Evolutionary conservation across 2,797 vertebrate genomes (phyloP).

Genomic region (Tarsius wallacei): DNA sequence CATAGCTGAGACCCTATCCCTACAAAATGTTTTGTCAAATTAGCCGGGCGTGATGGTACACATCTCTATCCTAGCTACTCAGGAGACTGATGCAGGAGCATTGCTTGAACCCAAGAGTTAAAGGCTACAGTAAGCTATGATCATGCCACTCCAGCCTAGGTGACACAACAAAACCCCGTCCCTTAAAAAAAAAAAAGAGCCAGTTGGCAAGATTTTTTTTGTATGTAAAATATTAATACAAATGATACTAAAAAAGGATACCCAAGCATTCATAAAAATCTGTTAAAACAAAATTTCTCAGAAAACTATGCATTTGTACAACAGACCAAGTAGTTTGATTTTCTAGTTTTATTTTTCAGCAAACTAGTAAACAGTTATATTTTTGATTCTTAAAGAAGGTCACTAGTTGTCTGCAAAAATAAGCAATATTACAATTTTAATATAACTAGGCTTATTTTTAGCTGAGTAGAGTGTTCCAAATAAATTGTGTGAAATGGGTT

Average conservation of each 20-base stretch:
- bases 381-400: slow-evolving; percentile 75
- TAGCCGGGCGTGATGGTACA: too few relatives aligned
- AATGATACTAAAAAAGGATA: neutral
- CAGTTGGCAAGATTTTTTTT: slow-evolving; percentile 11
- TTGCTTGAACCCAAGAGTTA: too few relatives aligned
- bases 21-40: too few relatives aligned
- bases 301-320: slow-evolving; percentile 54
- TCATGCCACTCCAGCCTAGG: too few relatives aligned
- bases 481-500: slow-evolving; percentile 65
- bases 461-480: slow-evolving; percentile 46
- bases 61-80: too few relatives aligned
- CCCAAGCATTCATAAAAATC: neutral
- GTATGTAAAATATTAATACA: slow-evolving; percentile 41
- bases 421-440: slow-evolving; percentile 54
- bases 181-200: slow-evolving; percentile 43
- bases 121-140: too few relatives aligned
- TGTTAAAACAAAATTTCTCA: slow-evolving; percentile 23
- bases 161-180: too few relatives aligned
- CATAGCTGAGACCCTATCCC: too few relatives aligned
- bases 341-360: slow-evolving; percentile 66
- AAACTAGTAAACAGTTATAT: slow-evolving; percentile 65
- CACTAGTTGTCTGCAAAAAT: slow-evolving; percentile 42
- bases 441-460: slow-evolving; percentile 79
- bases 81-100: too few relatives aligned
- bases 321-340: slow-evolving; percentile 50